phyloP scores from a whole-genome alignment of 2,888 invertebrate genomes.

The Napeogenes inachia region DNA sequence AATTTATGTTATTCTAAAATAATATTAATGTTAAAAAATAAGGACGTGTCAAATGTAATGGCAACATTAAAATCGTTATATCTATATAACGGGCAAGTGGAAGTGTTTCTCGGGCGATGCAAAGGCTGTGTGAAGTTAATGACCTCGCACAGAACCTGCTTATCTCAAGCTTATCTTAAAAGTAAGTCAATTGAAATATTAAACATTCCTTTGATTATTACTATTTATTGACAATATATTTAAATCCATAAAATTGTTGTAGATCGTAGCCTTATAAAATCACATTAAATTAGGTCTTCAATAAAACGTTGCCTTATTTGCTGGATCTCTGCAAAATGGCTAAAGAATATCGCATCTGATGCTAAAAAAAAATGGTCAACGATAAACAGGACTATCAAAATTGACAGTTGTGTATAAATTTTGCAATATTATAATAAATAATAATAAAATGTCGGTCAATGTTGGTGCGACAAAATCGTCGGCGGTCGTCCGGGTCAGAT shows the following conservation, averaged over 20 bases:
- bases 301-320: too few species aligned
- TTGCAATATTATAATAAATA: slow-evolving; percentile 12
- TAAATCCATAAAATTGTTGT: neutral
- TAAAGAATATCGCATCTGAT: too few species aligned
- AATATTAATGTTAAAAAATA: slow-evolving; percentile 11
- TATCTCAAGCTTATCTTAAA: slow-evolving; percentile 43
- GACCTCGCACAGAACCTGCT: slow-evolving; percentile 45
- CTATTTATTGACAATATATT: neutral
- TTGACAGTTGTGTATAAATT: neutral
- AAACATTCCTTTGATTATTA: slow-evolving; percentile 3
- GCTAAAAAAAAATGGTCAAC: too few species aligned
- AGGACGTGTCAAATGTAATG: slow-evolving; percentile 26
- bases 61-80: slow-evolving; percentile 20
- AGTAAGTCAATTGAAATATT: slow-evolving; percentile 37
- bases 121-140: slow-evolving; percentile 37
- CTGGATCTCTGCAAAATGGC: too few species aligned
- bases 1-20: too few species aligned
- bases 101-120: slow-evolving; percentile 27
- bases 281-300: neutral
- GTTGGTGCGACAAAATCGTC: slow-evolving; percentile 57
- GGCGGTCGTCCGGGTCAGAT: slow-evolving; percentile 60
- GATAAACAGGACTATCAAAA: too few species aligned
- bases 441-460: slow-evolving; percentile 53
- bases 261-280: slow-evolving; percentile 1
- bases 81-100: slow-evolving; percentile 25